Evolutionary conservation across 1,140 invertebrate genomes (phyloP), one percentile per base, ranked within the genome.

Genomic region (Brachionus rubens): DNA sequence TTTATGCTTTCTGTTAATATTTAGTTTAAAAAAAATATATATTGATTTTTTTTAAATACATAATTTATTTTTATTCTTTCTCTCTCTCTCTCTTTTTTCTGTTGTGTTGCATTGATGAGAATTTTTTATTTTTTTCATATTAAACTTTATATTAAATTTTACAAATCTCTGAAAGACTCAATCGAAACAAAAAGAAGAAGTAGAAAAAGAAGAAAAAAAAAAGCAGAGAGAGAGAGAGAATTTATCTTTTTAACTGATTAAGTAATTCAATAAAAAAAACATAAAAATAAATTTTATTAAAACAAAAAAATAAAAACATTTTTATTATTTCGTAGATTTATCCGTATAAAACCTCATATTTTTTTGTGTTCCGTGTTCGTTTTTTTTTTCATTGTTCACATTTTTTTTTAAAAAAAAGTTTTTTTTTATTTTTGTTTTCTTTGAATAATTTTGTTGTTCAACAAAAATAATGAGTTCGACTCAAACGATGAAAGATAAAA

Each of bases 1-100:
- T 16, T 14, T 14, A 7, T 3, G 3, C 9, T 46, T 14, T 46
- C 28, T 41, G 30, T 24, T 14, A 24, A 65, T 26, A 43, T 65
- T 40, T 40, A 19, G 26, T 36, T 62, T n/a, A n/a, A n/a, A 62
- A 36, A 62, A 43, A 65, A 43, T 65, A 65, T 65, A 43, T 65
- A 65, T 65, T 65, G 59, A 65, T 65, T 65, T 65, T 65, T 62
- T 62, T 65, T 33, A 7, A 59, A 65, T 65, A 43, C 59, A 65
- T 65, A 65, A 65, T 65, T 65, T 65, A 65, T 65, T 65, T 65
- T 65, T 36, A 65, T 43, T 36, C 40, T 43, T 26, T 65, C 24
- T 41, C 30, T 65, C 24, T 41, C 40, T 21, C 40, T 62, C 26
- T 62, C 19, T 59, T 36, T 36, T 36, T 36, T 36, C 3, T 9